Conservation (phyloP, 2,797 vertebrate species). For the Sardinella longiceps region DNA sequence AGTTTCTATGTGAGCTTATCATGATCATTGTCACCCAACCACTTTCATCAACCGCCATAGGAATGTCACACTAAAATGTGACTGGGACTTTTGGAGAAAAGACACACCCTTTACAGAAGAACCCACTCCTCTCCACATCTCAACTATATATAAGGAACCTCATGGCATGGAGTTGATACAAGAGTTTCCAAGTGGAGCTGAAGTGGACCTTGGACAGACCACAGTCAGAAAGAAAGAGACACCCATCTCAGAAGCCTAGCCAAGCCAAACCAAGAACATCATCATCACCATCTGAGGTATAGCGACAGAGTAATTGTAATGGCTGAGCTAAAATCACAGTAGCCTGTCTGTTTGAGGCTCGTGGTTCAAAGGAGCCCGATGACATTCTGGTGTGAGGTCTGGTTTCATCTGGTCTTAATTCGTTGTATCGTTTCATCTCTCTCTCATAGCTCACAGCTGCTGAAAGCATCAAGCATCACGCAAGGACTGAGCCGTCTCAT, state of each 20-base stretch:
- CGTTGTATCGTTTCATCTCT: not conserved
- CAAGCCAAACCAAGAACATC: not conserved
- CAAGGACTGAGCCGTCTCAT: not conserved
- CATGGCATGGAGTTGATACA: not conserved
- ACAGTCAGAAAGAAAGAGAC: not conserved
- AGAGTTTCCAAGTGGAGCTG: not conserved
- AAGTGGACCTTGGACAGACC: not conserved
- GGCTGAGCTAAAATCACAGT: not conserved
- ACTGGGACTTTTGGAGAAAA: not conserved
- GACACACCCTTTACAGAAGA: not conserved
- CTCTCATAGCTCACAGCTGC: not conserved
- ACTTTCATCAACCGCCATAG: not conserved
- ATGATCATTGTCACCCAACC: too few relatives aligned
- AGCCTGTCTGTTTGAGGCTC: not conserved
- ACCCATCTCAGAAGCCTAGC: not conserved
- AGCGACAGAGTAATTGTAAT: not conserved
- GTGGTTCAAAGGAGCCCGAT: not conserved
- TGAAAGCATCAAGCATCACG: not conserved
- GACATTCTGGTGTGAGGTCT: not conserved
- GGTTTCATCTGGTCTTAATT: not conserved
- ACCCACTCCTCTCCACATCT: not conserved
- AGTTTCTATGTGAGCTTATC: too few relatives aligned
- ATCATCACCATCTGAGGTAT: not conserved
- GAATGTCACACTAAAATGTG: not conserved
- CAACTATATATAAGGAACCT: not conserved